Conservation (phyloP, 2,888 invertebrate genomes). For the Lottia scabra region DNA sequence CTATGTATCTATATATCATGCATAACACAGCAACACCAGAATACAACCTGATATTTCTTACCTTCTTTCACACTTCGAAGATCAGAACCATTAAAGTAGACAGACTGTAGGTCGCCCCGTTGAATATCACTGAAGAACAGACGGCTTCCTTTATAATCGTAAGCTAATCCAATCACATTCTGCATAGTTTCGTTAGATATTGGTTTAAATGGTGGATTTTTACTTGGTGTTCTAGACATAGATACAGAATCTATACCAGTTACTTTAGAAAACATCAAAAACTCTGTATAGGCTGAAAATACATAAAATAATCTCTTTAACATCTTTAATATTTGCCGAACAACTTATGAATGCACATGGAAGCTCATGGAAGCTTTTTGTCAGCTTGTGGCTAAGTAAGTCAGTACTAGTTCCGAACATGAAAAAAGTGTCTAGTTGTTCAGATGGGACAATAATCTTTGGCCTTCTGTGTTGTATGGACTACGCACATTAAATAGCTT, state of each 20-base stretch:
- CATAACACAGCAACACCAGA: no score
- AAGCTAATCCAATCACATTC: constrained; percentile 88
- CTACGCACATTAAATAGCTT: no score
- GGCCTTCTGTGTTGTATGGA: no score
- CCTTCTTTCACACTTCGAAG: constrained; percentile 79
- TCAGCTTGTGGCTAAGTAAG: no score
- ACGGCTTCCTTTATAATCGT: constrained; percentile 77
- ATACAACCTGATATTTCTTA: constrained; percentile 18
- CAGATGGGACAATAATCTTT: no score
- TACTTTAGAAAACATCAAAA: constrained; percentile 86
- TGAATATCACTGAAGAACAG: constrained; percentile 92
- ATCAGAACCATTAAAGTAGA: constrained; percentile 82
- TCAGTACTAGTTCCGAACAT: no score
- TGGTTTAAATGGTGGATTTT: constrained; percentile 82
- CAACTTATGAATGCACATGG: no score
- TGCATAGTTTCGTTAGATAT: constrained; percentile 82
- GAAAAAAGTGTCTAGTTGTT: no score
- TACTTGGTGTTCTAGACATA: constrained; percentile 77
- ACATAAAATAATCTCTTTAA: neutral
- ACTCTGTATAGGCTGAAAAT: constrained; percentile 80
- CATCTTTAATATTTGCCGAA: no score
- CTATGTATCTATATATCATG: no score
- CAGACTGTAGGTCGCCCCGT: constrained; percentile 84
- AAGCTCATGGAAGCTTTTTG: no score
- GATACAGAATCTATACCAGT: constrained; percentile 85